Percentiles rank a stretch among this genome's conserved stretches.
phyloP scores from a whole-genome alignment of 2,888 invertebrate genomes.

The Sphaeridia pumilis region DNA sequence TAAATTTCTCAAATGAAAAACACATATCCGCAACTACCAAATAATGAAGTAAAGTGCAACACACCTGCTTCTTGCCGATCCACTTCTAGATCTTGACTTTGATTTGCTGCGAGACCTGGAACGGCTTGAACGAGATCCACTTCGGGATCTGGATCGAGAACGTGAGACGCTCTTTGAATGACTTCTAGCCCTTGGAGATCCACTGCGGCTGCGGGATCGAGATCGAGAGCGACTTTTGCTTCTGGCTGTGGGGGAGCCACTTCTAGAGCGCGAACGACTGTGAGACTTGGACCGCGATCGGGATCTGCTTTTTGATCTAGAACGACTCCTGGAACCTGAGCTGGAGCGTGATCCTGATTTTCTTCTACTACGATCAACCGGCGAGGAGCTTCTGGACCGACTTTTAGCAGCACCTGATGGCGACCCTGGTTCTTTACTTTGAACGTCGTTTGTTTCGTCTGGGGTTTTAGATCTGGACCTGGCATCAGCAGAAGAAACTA shows the following conservation, averaged over 20 bases:
- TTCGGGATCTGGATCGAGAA: slow-evolving; percentile 29
- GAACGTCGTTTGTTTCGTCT: no score
- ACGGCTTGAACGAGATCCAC: slow-evolving; percentile 16
- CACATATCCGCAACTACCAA: no score
- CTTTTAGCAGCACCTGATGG: no score
- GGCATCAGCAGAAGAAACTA: no score
- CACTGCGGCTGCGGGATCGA: background rate
- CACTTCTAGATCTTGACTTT: slow-evolving; percentile 3
- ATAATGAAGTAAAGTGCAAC: no score
- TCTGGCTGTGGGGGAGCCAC: slow-evolving; percentile 25
- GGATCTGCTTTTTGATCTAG: slow-evolving; percentile 35
- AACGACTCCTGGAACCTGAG: slow-evolving; percentile 37
- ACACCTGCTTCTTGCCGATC: slow-evolving; percentile 6
- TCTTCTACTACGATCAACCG: no score
- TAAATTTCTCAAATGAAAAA: no score
- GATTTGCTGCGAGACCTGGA: background rate
- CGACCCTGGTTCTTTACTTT: no score
- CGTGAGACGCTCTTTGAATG: slow-evolving; percentile 37
- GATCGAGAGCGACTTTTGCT: background rate
- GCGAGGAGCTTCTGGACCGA: no score
- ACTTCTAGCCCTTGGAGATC: background rate
- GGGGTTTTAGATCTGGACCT: no score
- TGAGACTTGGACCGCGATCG: slow-evolving; percentile 28
- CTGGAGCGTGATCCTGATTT: no score
- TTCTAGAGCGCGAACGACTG: slow-evolving; percentile 22